These are phyloP conservation scores for Drosophila nikananu DNA, from an alignment of 1,140 invertebrate genomes.

Conservation along the genomic window DNA sequence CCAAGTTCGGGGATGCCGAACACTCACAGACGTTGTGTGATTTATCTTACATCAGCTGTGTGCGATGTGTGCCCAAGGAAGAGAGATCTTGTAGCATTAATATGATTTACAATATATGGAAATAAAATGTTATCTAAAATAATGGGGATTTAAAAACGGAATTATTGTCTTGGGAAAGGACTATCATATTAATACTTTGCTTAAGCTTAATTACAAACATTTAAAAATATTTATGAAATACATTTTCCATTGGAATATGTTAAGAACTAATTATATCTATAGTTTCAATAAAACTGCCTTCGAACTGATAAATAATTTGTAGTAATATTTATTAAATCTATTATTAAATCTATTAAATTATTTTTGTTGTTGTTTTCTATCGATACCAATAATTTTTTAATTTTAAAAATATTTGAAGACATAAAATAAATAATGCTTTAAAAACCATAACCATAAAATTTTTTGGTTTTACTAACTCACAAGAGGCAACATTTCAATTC, in stretches of 20 bases:
- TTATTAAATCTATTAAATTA: too few species aligned
- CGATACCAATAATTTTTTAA: too few species aligned
- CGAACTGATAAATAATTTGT: neutral
- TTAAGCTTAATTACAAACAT: too few species aligned
- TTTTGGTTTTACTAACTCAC: too few species aligned
- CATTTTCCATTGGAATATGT: neutral
- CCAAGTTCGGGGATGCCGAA: conserved; percentile 58
- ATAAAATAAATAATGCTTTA: too few species aligned
- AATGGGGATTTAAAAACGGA: neutral
- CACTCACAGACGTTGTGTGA: conserved; percentile 33
- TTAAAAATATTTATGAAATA: neutral
- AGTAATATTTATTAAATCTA: neutral
- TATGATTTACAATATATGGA: neutral
- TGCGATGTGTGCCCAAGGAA: neutral
- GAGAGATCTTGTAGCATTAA: conserved; percentile 5
- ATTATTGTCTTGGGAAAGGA: too few species aligned
- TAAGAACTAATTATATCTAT: neutral
- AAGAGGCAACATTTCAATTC: too few species aligned
- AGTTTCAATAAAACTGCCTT: neutral
- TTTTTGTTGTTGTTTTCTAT: too few species aligned
- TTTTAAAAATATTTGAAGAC: too few species aligned
- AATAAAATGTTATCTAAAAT: neutral
- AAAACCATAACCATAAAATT: too few species aligned
- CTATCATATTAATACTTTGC: too few species aligned
- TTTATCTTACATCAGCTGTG: conserved; percentile 25